Evolutionary conservation across 2,888 invertebrate genomes (phyloP).

Genomic region (Willowsia nigromaculata): DNA sequence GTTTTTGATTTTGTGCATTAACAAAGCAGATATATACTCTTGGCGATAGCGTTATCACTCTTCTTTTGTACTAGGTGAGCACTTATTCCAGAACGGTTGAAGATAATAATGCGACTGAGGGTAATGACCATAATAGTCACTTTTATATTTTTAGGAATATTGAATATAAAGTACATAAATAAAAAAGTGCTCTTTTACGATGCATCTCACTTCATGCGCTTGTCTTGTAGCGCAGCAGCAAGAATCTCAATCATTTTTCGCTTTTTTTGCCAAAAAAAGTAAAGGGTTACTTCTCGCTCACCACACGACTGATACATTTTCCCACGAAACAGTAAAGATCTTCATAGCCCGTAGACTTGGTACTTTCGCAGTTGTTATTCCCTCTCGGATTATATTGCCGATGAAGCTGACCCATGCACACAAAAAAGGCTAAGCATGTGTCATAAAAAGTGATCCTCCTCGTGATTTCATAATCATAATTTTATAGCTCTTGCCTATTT

Average conservation of each 20-base stretch:
- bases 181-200: slow-evolving; percentile 11
- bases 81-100: background rate
- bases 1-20: slow-evolving; percentile 23
- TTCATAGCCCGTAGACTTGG: background rate
- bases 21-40: slow-evolving; percentile 26
- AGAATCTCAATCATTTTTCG: background rate
- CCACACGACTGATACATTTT: slow-evolving; percentile 13
- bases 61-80: background rate
- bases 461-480: slow-evolving; percentile 21
- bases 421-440: background rate
- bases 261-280: background rate
- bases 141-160: background rate
- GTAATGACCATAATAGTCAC: background rate
- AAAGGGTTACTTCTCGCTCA: background rate
- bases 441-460: slow-evolving; percentile 8
- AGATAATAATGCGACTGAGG: background rate
- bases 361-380: background rate
- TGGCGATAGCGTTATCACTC: background rate
- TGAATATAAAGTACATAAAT: background rate
- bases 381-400: background rate
- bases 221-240: background rate
- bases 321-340: background rate
- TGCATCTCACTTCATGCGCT: background rate
- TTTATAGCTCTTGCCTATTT: background rate
- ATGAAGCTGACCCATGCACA: background rate